Conservation (phyloP, 2,797 vertebrate genomes). For the Euthynnus affinis region DNA sequence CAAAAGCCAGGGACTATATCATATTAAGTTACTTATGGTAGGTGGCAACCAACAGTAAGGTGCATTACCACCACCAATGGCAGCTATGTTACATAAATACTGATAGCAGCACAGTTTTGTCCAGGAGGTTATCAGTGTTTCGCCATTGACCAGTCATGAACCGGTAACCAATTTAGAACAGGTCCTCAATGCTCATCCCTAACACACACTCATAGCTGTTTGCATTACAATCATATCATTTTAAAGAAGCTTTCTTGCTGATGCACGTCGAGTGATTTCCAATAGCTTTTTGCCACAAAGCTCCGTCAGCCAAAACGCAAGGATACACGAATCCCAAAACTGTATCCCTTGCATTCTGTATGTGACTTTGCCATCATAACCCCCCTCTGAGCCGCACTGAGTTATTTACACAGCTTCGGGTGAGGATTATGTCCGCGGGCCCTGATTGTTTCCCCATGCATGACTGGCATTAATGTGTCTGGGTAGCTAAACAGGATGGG, state of each 20-base stretch:
- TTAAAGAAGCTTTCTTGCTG: constrained; percentile 50
- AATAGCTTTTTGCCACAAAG: constrained; percentile 44
- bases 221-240: constrained; percentile 63
- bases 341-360: constrained; percentile 45
- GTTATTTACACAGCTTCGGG: constrained; percentile 76
- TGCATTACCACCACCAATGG: too few species aligned
- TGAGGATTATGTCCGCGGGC: constrained; percentile 69
- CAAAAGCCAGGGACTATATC: too few species aligned
- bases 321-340: constrained; percentile 56
- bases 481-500: constrained; percentile 68
- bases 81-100: too few species aligned
- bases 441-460: constrained; percentile 76
- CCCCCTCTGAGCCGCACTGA: constrained; percentile 52
- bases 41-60: too few species aligned
- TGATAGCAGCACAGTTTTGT: too few species aligned
- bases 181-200: too few species aligned
- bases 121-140: too few species aligned
- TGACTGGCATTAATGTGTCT: constrained; percentile 77
- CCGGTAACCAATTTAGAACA: too few species aligned
- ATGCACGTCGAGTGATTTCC: constrained; percentile 51
- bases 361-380: constrained; percentile 55
- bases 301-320: constrained; percentile 20
- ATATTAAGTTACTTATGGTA: too few species aligned
- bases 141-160: too few species aligned
- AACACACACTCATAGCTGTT: constrained; percentile 35